Percentiles rank a stretch among this genome's conserved stretches.
Conservation (phyloP, 2,888 invertebrate species). For the Nebria brevicollis region DNA sequence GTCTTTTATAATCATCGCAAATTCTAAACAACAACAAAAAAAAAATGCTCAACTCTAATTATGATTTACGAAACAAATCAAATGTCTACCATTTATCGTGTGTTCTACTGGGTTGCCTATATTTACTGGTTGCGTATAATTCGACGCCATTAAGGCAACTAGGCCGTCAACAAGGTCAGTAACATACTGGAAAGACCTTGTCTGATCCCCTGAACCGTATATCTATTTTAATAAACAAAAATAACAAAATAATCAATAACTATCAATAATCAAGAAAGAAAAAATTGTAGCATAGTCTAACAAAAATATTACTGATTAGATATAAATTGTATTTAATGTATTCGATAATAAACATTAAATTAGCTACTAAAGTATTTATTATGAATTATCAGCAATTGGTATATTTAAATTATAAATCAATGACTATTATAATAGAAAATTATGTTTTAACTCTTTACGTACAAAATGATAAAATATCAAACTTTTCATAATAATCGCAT, state of each 20-base stretch:
- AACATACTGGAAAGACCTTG: conserved; percentile 98
- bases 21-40: conserved; percentile 68
- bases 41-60: no score
- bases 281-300: neutral
- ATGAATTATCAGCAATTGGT: neutral
- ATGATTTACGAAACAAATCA: conserved; percentile 20
- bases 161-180: conserved; percentile 96
- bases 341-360: neutral
- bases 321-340: neutral
- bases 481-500: neutral
- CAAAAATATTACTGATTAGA: neutral
- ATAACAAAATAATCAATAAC: conserved; percentile 30
- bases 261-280: conserved; percentile 15
- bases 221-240: conserved; percentile 64
- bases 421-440: no score
- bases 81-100: conserved; percentile 80
- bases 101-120: conserved; percentile 98
- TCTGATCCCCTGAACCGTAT: conserved; percentile 88
- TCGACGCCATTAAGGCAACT: conserved; percentile 91
- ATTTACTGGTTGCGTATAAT: conserved; percentile 93
- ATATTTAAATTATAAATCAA: no score
- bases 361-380: neutral
- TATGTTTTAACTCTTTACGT: no score
- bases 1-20: conserved; percentile 85
- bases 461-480: neutral